A percentile compares a stretch with the other conserved stretches of the same genome.
Evolutionary conservation across 2,113 vertebrate genomes (phyloP).

Genomic region (Daboia siamensis): DNA sequence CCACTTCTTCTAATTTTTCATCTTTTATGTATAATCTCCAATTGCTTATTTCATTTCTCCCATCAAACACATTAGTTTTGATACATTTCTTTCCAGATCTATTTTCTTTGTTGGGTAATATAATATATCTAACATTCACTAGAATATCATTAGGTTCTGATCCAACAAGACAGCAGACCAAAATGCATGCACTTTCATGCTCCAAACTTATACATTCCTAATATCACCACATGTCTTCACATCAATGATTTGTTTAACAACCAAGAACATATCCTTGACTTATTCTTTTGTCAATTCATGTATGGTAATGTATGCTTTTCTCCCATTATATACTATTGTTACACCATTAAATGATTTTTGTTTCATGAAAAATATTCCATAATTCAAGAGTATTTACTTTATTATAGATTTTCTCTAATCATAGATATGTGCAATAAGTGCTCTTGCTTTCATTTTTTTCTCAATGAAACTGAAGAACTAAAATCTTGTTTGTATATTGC

Average conservation of each 20-base stretch:
- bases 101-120: neutral
- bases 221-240: neutral
- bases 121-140: neutral
- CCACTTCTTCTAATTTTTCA: neutral
- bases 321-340: neutral
- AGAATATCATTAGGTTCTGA: neutral
- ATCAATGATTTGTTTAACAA: neutral
- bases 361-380: neutral
- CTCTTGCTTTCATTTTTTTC: neutral
- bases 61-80: neutral
- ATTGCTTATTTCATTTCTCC: neutral
- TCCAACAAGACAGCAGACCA: neutral
- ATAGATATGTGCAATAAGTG: neutral
- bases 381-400: neutral
- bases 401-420: neutral
- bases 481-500: neutral
- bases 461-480: neutral
- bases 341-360: neutral
- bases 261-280: neutral
- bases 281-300: neutral
- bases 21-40: neutral
- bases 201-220: neutral
- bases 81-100: neutral
- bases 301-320: neutral
- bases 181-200: neutral